These are phyloP conservation scores for Tapera naevia DNA, from an alignment of 2,797 vertebrate genomes.

Conservation along the genomic window DNA sequence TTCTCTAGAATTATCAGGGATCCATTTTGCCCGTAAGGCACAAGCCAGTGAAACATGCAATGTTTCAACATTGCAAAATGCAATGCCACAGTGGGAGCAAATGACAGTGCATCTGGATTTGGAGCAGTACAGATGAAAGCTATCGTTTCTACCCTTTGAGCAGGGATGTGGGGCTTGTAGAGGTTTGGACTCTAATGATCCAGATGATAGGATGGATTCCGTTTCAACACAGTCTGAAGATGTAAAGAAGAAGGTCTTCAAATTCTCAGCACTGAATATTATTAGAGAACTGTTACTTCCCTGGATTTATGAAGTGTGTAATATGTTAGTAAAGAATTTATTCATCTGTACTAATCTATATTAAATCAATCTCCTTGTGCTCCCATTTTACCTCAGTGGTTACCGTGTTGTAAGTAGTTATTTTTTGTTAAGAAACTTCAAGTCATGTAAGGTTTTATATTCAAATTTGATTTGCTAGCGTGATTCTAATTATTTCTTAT, in stretches of 20 bases:
- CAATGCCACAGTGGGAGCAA: constrained; percentile 4
- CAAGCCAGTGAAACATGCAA: background rate
- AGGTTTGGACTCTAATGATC: background rate
- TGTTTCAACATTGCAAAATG: too few relatives aligned
- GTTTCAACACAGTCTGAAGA: constrained; percentile 10
- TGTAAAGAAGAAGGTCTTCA: background rate
- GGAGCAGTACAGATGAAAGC: constrained; percentile 10
- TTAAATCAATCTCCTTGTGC: background rate
- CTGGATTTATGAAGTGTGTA: background rate
- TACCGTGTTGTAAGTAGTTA: background rate
- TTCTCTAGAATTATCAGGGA: constrained; percentile 12
- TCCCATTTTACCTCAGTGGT: background rate
- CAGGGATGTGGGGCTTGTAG: background rate
- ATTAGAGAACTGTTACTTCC: background rate
- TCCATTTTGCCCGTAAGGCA: constrained; percentile 3
- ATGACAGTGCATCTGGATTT: constrained; percentile 8
- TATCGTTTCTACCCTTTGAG: constrained; percentile 5
- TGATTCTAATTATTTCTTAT: background rate
- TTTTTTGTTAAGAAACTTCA: background rate
- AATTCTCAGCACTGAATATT: background rate
- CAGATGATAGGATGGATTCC: constrained; percentile 1
- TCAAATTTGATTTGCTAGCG: background rate
- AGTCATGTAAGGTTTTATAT: background rate
- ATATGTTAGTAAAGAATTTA: background rate
- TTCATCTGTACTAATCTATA: background rate